Base-by-base conservation (phyloP, 37 sponge, comb jelly and placozoan genomes). In the Tethya wilhelma region DNA sequence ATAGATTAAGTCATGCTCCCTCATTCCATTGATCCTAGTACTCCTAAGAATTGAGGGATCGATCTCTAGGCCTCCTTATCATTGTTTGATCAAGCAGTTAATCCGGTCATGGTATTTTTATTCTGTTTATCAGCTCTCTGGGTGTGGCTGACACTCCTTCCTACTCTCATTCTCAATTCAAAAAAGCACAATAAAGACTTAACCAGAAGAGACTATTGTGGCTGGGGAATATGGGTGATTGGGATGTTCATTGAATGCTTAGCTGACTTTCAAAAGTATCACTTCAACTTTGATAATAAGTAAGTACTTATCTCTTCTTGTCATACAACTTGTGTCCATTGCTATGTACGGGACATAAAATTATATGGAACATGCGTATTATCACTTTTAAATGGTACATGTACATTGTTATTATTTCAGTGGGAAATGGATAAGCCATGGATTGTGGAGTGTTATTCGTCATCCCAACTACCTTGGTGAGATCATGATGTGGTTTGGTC, bases 381-480 rank as follows among this genome's bases (percentile, higher is more conserved):
- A n/a, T n/a, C n/a, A n/a, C n/a, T n/a, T n/a, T n/a, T n/a, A n/a
- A n/a, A n/a, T n/a, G n/a, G n/a, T n/a, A n/a, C n/a, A n/a, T n/a
- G n/a, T n/a, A n/a, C n/a, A n/a, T n/a, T n/a, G n/a, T n/a, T n/a
- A n/a, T n/a, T n/a, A n/a, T 22, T 75, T 37, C 43, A 79, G 62
- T 1, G 75, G 84, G 22, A 79, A 72, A 38, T 98, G 94, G 91
- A 93, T 98, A 5, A 58, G 68, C 0, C 64, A 57, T 41, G 98
- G 98, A 20, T 68, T 98, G 40, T 98, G 96, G 96, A 66, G 90
- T 33, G 56, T 93, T 12, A 82, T 90, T 32, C 78, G 96, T n/a
- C 91, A 93, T 56, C 98, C 98, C 0, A 98, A 98, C 89, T 98
- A 98, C 82, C 85, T 98, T 34, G 98, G 98, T 59, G 98, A 98